Percentiles rank a stretch among this genome's conserved stretches.
Evolutionary conservation across 2,797 vertebrate species (phyloP).

Genomic region (Podargus strigoides): DNA sequence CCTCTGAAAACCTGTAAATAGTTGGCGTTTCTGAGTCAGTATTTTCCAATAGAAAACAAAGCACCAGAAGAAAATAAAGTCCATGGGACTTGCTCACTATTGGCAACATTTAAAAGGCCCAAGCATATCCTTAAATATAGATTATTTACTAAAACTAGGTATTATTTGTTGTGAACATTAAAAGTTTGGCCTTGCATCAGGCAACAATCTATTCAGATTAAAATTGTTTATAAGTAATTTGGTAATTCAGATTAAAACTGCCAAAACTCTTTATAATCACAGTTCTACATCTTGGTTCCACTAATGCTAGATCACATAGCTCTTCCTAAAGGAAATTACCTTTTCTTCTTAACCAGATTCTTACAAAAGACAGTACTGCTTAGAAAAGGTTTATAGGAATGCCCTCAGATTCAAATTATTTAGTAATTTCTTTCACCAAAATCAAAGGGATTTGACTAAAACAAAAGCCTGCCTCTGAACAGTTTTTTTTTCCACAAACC

Average conservation of each 20-base stretch:
- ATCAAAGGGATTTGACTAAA: neutral
- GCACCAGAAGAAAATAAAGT: neutral
- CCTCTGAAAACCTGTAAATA: neutral
- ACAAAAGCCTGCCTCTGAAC: neutral
- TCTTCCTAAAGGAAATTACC: neutral
- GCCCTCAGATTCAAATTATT: neutral
- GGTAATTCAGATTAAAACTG: no score
- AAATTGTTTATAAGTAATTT: no score
- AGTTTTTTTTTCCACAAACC: neutral
- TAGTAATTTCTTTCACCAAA: neutral
- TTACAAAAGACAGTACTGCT: neutral
- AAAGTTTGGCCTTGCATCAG: neutral
- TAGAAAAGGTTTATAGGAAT: neutral
- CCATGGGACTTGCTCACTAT: neutral
- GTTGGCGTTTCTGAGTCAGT: neutral
- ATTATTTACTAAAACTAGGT: neutral
- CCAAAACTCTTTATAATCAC: neutral
- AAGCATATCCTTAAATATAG: neutral
- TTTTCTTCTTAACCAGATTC: neutral
- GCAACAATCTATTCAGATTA: neutral
- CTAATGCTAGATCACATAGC: neutral
- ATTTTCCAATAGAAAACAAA: neutral
- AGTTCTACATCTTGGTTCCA: neutral
- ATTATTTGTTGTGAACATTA: neutral
- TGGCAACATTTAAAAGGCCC: neutral